Conservation (phyloP, 2,113 vertebrate species). For the Gasterosteus aculeatus region DNA sequence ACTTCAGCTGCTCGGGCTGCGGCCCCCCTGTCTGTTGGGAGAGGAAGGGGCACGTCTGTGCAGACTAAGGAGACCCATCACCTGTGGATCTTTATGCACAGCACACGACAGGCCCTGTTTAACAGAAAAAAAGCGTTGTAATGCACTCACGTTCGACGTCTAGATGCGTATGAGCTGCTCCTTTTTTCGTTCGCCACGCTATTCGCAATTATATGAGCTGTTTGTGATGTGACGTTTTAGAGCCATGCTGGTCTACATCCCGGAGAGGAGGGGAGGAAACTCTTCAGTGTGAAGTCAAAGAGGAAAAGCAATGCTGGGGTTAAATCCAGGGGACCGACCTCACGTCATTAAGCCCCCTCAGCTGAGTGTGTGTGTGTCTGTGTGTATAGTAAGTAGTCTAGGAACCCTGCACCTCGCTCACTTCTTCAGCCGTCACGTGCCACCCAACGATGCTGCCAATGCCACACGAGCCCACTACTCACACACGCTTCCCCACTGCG, state of each 20-base stretch:
- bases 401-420: neutral
- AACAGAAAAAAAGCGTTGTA: too few relatives aligned
- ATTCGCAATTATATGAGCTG: conserved; percentile 8
- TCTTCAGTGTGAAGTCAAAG: conserved; percentile 9
- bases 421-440: conserved; percentile 8
- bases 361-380: conserved; percentile 38
- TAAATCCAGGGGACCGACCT: conserved; percentile 45
- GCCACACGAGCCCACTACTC: neutral
- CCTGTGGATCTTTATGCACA: conserved; percentile 22
- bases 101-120: neutral
- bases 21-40: conserved; percentile 7
- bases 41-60: neutral
- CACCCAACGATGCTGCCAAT: conserved; percentile 26
- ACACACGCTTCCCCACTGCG: conserved; percentile 1
- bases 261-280: neutral
- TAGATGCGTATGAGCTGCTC: neutral
- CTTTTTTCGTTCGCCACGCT: neutral
- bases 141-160: neutral
- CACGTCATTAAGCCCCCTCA: conserved; percentile 63
- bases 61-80: neutral
- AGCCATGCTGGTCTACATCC: conserved; percentile 15
- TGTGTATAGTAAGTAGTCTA: conserved; percentile 5
- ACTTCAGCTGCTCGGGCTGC: conserved; percentile 57
- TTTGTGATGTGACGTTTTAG: conserved; percentile 5
- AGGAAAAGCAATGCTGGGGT: conserved; percentile 26